phyloP scores from a whole-genome alignment of 2,888 invertebrate species.

The Phorcus lineatus region DNA sequence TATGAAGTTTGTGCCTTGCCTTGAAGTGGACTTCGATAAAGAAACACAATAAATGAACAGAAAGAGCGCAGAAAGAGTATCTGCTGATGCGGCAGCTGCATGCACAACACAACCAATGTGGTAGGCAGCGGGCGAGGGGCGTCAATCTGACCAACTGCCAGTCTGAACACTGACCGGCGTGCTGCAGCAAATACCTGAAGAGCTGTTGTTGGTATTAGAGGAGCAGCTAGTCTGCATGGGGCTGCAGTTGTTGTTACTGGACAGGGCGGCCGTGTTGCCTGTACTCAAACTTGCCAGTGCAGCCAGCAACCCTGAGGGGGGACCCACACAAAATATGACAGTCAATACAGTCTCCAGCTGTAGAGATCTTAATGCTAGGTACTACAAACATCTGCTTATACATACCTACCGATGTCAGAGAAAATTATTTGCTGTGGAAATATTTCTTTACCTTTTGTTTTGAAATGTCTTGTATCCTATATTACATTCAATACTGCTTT shows the following conservation, averaged over 20 bases:
- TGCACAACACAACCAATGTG: conserved; percentile 13
- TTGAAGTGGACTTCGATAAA: no score
- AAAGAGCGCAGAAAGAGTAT: neutral
- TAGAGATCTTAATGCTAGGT: neutral
- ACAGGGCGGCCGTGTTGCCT: conserved; percentile 48
- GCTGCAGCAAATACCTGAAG: conserved; percentile 33
- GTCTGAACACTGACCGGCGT: neutral
- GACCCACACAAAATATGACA: conserved; percentile 33
- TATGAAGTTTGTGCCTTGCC: no score
- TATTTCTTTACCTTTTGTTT: no score
- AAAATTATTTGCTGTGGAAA: no score
- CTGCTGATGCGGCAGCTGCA: neutral
- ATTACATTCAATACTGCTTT: neutral
- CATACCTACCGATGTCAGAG: no score
- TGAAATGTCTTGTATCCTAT: no score
- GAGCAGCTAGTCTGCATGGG: conserved; percentile 28
- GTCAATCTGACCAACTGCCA: neutral
- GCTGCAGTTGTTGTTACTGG: conserved; percentile 43
- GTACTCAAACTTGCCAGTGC: conserved; percentile 60
- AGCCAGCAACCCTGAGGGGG: conserved; percentile 58
- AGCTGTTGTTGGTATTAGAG: conserved; percentile 39
- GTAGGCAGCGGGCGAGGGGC: neutral
- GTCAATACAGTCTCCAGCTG: conserved; percentile 15
- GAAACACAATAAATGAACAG: neutral
- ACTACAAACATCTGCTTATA: conserved; percentile 4